phyloP scores from a whole-genome alignment of 2,797 vertebrate species.

The Halcyon smyrnensis region DNA sequence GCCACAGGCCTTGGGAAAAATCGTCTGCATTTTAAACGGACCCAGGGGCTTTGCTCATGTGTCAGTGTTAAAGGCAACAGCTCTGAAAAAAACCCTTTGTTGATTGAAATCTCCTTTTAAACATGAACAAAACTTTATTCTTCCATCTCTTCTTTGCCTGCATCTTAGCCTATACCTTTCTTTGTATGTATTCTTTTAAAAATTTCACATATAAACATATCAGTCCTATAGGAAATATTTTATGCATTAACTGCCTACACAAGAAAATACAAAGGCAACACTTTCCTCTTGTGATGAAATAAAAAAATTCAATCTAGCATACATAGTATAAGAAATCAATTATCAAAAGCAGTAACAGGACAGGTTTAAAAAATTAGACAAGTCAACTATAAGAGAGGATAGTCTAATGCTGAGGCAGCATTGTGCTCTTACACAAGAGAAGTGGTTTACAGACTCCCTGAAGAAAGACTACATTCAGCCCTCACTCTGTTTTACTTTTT shows the following conservation, averaged over 20 bases:
- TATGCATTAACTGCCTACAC: neutral
- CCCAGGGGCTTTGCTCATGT: neutral
- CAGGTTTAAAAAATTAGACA: neutral
- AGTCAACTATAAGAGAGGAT: neutral
- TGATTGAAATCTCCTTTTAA: constrained; percentile 20
- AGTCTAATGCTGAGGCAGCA: neutral
- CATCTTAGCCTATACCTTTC: neutral
- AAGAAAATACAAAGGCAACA: neutral
- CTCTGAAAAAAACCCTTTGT: constrained; percentile 1
- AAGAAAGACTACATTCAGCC: neutral
- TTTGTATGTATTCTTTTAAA: neutral
- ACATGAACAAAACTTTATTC: neutral
- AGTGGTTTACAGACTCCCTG: neutral
- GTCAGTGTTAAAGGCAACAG: constrained; percentile 29
- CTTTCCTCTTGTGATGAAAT: neutral
- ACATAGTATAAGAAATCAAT: neutral
- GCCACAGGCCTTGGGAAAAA: constrained; percentile 19
- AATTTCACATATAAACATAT: neutral
- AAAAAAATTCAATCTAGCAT: neutral
- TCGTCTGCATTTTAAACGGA: constrained; percentile 37
- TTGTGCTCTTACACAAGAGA: neutral
- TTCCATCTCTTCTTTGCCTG: neutral
- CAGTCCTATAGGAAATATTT: neutral
- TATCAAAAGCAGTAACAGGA: neutral
- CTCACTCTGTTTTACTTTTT: neutral